Evolutionary conservation across 2,888 invertebrate genomes (phyloP).

Genomic region (Mantis religiosa): DNA sequence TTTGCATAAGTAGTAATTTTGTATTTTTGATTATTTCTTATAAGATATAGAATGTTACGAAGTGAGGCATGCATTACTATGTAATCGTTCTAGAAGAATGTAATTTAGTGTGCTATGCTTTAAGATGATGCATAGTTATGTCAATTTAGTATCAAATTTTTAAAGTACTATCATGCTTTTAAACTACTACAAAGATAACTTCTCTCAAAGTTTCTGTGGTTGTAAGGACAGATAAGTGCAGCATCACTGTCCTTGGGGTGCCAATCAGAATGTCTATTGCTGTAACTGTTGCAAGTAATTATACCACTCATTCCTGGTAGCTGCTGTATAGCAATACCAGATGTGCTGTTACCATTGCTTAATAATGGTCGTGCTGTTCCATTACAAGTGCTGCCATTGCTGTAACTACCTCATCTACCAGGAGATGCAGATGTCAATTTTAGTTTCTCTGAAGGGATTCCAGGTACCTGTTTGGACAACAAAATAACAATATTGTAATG

Average conservation of each 20-base stretch:
- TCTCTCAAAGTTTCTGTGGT: constrained; percentile 46
- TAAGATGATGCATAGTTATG: background rate
- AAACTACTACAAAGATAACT: background rate
- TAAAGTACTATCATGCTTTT: background rate
- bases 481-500: too few relatives aligned
- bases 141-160: background rate
- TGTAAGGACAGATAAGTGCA: constrained; percentile 47
- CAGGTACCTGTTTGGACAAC: constrained; percentile 39
- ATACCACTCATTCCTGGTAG: constrained; percentile 71
- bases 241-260: constrained; percentile 40
- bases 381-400: background rate
- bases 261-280: constrained; percentile 55
- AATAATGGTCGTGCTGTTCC: background rate
- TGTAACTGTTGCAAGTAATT: constrained; percentile 72
- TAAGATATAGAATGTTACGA: too few relatives aligned
- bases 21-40: too few relatives aligned
- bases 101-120: too few relatives aligned
- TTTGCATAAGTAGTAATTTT: too few relatives aligned
- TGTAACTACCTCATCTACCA: background rate
- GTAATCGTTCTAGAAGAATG: too few relatives aligned
- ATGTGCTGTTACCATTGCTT: background rate
- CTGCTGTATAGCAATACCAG: constrained; percentile 59
- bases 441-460: background rate
- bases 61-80: too few relatives aligned
- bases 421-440: background rate